These are phyloP conservation scores for Ditylenchus weischeri DNA, from an alignment of 2,888 invertebrate species.

Conservation along the genomic window DNA sequence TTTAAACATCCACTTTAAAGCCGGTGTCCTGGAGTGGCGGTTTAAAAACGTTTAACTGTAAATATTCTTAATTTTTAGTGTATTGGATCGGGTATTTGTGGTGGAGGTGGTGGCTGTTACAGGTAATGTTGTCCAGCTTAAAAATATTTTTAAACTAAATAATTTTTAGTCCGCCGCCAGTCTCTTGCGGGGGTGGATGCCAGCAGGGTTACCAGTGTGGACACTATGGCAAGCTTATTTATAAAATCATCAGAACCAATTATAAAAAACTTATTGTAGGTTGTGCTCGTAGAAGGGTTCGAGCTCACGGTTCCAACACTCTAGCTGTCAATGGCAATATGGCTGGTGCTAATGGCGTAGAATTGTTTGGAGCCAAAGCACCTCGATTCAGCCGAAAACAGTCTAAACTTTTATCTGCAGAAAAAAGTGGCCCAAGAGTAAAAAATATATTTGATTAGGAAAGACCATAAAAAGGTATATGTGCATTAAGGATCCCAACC, in stretches of 20 bases:
- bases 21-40: too few species aligned
- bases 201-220: constrained; percentile 30
- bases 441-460: not conserved
- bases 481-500: constrained; percentile 47
- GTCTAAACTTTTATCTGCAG: not conserved
- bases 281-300: constrained; percentile 28
- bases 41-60: too few species aligned
- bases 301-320: constrained; percentile 30
- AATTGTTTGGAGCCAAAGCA: not conserved
- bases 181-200: constrained; percentile 33
- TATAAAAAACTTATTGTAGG: not conserved
- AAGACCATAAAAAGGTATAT: not conserved
- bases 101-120: constrained; percentile 31
- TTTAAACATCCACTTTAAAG: too few species aligned
- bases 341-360: not conserved
- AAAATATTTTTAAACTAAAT: too few species aligned
- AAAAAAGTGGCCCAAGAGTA: not conserved
- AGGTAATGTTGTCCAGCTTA: not conserved
- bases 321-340: constrained; percentile 15
- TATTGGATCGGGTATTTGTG: constrained; percentile 52
- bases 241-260: too few species aligned
- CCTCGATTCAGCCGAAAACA: constrained; percentile 6
- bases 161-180: constrained; percentile 23
- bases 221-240: constrained; percentile 22
- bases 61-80: constrained; percentile 39